Base-by-base conservation (phyloP, 2,797 vertebrate genomes). In the Thunnus albacares region DNA sequence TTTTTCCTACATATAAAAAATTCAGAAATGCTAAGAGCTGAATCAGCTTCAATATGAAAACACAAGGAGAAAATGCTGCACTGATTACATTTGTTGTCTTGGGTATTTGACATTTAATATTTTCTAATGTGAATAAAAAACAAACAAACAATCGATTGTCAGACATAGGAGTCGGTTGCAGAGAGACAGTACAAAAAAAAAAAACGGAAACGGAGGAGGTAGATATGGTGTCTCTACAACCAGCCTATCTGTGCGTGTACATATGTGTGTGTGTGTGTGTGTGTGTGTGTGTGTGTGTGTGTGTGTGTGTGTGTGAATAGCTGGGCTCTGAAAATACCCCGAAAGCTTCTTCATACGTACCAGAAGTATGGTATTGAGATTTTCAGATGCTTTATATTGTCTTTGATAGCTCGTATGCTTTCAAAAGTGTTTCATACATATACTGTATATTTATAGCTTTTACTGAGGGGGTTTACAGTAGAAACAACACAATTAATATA, bases 201-300 rank as follows among this genome's bases (percentile, higher is more conserved):
- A 45, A 80, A 77, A 66, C 62, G 26, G 30, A 69, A 79, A 77
- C 30, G 76, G 59, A 76, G 85, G 94, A 94, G 92, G 93, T 94
- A 94, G 93, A 90, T 86, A 56, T 83, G 71, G 65, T 69, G 79
- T 92, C 85, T 89, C 79, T 87, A 88, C 82, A 84, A 87, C 84
- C 87, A 83, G 79, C 30, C 81, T 84, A 86, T 80, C 45, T 84
- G 80, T 71, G 72, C 12, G 55, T 55, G 20, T 41, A 51, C 15
- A 2, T 38, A 30, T 63, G 13, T 72, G 26, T 64, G 9, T 63
- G 10, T 65, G 17, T 74, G 30, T 66, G 17, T 67, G 13, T 62
- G 17, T 63, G 17, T 68, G 26, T 64, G 9, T 63, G 13, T 65
- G 17, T 74, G 30, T 65, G 17, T 67, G 13, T 63, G 17, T 72